Conservation (phyloP, 2,888 invertebrate genomes). For the Uloborus plumipes region DNA sequence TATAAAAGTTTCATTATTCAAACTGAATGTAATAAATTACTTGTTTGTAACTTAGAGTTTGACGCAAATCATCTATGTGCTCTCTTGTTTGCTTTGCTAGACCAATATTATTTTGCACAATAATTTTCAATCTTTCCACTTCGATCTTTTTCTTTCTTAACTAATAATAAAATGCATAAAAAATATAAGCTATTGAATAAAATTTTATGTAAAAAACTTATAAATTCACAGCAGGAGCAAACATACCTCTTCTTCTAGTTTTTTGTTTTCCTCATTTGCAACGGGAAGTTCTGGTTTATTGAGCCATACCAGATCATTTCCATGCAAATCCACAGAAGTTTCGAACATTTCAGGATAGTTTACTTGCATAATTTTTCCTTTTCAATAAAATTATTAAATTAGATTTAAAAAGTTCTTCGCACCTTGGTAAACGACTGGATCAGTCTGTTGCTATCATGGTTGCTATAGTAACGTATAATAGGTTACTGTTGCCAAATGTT, state of each 20-base stretch:
- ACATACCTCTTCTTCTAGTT: constrained; percentile 42
- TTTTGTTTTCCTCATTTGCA: constrained; percentile 53
- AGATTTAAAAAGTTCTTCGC: not conserved
- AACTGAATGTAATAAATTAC: constrained; percentile 9
- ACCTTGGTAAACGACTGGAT: no score
- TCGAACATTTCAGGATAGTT: constrained; percentile 20
- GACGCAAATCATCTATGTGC: constrained; percentile 35
- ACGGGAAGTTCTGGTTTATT: constrained; percentile 48
- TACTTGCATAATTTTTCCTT: not conserved
- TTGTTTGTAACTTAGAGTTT: constrained; percentile 54
- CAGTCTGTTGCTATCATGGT: not conserved
- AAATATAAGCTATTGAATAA: not conserved
- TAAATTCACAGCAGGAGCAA: no score
- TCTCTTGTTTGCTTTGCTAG: constrained; percentile 41
- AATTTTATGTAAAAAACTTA: not conserved
- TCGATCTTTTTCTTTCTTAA: constrained; percentile 48
- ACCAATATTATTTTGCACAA: constrained; percentile 41
- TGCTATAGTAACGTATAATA: constrained; percentile 22
- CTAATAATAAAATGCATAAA: constrained; percentile 9
- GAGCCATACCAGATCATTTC: constrained; percentile 43
- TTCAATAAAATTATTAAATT: not conserved
- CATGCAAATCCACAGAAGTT: constrained; percentile 37
- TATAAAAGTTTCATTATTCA: not conserved
- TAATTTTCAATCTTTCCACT: constrained; percentile 37
- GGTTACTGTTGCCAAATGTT: constrained; percentile 2